Evolutionary conservation across 1,140 invertebrate species (phyloP).

Genomic region (Calephelis virginiensis): DNA sequence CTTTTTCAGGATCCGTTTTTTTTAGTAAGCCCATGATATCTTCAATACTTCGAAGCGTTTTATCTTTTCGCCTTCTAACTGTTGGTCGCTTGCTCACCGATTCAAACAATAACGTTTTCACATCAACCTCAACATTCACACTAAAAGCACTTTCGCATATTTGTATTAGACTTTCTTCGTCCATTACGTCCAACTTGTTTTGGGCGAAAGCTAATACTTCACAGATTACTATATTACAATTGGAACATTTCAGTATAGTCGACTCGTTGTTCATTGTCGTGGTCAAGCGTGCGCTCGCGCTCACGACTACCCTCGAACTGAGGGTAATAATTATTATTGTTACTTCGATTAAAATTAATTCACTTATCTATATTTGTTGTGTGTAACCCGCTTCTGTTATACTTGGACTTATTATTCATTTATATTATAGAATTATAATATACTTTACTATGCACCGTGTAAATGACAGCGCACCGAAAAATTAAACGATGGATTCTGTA

Average conservation of each 20-base stretch:
- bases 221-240: neutral
- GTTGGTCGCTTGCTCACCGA: neutral
- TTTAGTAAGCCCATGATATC: constrained; percentile 22
- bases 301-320: no score
- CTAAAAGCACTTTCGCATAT: constrained; percentile 10
- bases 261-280: no score
- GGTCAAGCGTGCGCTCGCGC: no score
- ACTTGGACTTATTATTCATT: no score
- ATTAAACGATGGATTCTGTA: no score
- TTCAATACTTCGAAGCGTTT: constrained; percentile 4
- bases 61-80: constrained; percentile 11
- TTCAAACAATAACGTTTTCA: constrained; percentile 9
- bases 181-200: neutral
- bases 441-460: no score
- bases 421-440: no score
- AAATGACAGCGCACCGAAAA: no score
- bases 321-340: no score
- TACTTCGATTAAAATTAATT: no score
- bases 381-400: no score
- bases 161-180: neutral
- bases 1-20: constrained; percentile 21
- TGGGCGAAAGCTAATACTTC: neutral
- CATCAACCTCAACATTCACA: neutral
- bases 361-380: no score
- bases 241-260: neutral